Base-by-base conservation (phyloP, 2,797 vertebrate species). In the Sciurus carolinensis region DNA sequence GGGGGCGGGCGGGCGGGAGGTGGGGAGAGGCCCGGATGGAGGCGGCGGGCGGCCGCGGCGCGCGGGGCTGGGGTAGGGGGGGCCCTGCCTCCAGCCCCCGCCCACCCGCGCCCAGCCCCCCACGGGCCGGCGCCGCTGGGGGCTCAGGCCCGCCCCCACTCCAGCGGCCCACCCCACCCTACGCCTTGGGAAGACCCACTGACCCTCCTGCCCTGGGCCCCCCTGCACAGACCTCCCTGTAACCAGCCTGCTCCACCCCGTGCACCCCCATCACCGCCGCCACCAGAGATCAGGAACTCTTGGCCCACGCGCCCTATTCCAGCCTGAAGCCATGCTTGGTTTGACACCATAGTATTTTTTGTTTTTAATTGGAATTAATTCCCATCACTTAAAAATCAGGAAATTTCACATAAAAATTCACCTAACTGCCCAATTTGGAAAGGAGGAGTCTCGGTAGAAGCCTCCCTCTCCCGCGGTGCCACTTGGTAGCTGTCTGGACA, bases 1-100 rank as follows among this genome's bases (percentile, higher is more conserved):
- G 98, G 98, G 98, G 98, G 98, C 97, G 98, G 98, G 98, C 95
- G 92, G 95, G 92, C 87, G 96, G 97, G 97, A 96, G 97, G 97
- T 95, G 94, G 97, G 97, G 96, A 97, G 97, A 96, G 95, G 97
- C 97, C 97, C 96, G 97, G 97, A 97, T 97, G 97, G 95, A 96
- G 95, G 94, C 87, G 94, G 97, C 91, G 92, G 95, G 94, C 91
- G 96, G 95, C 96, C 93, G 96, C 93, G 54, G 91, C 95, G 96
- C 96, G 93, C 93, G 50, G 93, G 90, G 96, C 85, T 71, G 93
- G 77, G 96, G 79, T 20, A 26, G 0, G 96, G 82, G 75, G 95
- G 88, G 90, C 39, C 77, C 59, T 72, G 93, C 96, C 57, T 91
- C 39, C 42, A 92, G 80, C 96, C 91, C 96, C 95, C 93, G 71